Percentiles rank a stretch among this genome's conserved stretches.
phyloP scores from a whole-genome alignment of 2,797 vertebrate species.

The Sylvia borin region DNA sequence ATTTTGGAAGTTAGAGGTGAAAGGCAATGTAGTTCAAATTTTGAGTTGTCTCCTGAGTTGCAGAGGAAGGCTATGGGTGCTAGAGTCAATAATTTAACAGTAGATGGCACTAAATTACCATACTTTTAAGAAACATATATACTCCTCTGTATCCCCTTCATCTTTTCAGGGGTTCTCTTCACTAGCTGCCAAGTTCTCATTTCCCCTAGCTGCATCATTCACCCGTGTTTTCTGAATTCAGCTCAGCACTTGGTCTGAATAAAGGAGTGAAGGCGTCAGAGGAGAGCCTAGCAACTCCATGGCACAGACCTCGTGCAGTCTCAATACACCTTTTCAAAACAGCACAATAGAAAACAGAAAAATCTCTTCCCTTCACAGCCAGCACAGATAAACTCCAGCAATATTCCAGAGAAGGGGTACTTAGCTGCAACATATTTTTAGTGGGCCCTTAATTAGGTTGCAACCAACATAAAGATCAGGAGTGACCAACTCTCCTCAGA shows the following conservation, averaged over 20 bases:
- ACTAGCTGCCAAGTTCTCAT: not conserved
- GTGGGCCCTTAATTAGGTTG: not conserved
- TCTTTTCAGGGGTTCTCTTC: not conserved
- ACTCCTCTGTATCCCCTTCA: not conserved
- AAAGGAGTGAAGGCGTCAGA: not conserved
- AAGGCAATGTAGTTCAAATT: not conserved
- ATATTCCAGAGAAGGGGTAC: not conserved
- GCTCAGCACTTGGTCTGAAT: not conserved
- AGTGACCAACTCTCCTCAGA: not conserved
- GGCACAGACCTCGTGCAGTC: not conserved
- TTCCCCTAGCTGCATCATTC: not conserved
- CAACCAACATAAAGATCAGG: not conserved
- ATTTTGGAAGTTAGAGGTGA: not conserved
- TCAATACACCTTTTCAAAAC: not conserved
- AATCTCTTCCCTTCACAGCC: not conserved
- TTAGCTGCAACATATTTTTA: not conserved
- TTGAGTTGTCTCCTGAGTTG: not conserved
- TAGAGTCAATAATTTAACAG: conserved; percentile 51
- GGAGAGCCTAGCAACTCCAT: not conserved
- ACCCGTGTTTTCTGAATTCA: not conserved
- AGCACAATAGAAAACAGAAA: not conserved
- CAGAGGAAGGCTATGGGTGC: not conserved
- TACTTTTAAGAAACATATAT: not conserved
- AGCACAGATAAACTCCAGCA: not conserved
- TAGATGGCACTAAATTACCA: conserved; percentile 67